Conservation (phyloP, 2,888 invertebrate species). For the Antheraea assamensis region DNA sequence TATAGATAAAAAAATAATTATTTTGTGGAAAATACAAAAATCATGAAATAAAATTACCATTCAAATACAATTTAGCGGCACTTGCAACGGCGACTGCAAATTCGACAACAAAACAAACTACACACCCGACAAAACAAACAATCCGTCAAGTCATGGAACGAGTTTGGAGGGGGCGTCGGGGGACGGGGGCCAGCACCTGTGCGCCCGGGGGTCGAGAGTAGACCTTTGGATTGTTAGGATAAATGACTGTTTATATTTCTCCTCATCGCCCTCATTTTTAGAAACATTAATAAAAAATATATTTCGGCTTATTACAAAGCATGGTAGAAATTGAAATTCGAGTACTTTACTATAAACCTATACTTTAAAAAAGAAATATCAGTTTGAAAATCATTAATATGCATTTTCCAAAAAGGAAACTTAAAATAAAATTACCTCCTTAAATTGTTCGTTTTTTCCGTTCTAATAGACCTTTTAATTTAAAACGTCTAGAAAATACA, state of each 20-base stretch:
- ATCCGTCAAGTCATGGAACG: constrained; percentile 61
- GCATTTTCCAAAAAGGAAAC: no score
- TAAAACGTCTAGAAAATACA: background rate
- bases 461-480: background rate
- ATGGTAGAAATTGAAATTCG: background rate
- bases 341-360: background rate
- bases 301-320: constrained; percentile 45
- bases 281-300: constrained; percentile 67
- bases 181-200: constrained; percentile 56
- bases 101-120: constrained; percentile 54
- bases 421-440: no score
- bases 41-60: background rate
- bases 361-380: background rate
- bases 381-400: no score
- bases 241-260: constrained; percentile 76
- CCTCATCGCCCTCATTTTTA: constrained; percentile 53
- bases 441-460: no score
- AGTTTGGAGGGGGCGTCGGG: constrained; percentile 29
- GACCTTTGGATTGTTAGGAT: constrained; percentile 63
- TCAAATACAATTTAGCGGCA: background rate
- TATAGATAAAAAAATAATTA: background rate
- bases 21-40: background rate
- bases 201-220: constrained; percentile 44
- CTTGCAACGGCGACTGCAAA: constrained; percentile 52
- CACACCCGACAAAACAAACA: constrained; percentile 63